These are phyloP conservation scores for Whitmania pigra DNA, from an alignment of 1,140 invertebrate species.

Conservation along the genomic window DNA sequence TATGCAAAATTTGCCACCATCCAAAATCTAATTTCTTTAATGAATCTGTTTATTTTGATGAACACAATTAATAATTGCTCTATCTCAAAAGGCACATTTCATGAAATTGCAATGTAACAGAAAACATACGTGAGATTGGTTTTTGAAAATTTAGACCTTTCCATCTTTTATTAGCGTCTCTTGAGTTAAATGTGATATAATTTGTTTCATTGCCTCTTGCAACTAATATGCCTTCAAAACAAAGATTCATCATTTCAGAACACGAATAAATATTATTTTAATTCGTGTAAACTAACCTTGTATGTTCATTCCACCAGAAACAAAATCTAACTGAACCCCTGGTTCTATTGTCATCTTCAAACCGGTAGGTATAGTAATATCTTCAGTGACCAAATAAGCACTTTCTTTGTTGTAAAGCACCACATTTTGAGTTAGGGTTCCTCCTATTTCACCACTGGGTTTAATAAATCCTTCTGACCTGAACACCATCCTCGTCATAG, in stretches of 20 bases:
- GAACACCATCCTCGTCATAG: neutral
- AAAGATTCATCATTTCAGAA: neutral
- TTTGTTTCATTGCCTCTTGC: neutral
- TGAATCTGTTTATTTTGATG: neutral
- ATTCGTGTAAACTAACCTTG: conserved; percentile 11
- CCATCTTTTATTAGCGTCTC: neutral
- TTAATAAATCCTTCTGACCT: neutral
- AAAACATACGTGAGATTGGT: neutral
- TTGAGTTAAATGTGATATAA: neutral
- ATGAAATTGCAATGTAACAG: too few species aligned
- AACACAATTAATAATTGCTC: too few species aligned
- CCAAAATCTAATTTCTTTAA: neutral
- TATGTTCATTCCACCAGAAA: conserved; percentile 20
- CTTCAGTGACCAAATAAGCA: conserved; percentile 16
- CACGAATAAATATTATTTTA: neutral
- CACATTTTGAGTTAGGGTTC: conserved; percentile 3
- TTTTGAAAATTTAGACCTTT: neutral
- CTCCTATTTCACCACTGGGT: conserved; percentile 16
- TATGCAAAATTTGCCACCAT: neutral
- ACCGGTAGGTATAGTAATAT: too few species aligned
- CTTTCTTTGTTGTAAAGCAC: neutral
- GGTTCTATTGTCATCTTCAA: conserved; percentile 13
- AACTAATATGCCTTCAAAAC: neutral
- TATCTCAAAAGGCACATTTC: too few species aligned
- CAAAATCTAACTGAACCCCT: conserved; percentile 14